A percentile compares a stretch with the other conserved stretches of the same genome.
phyloP scores from a whole-genome alignment of 2,797 vertebrate species.

The Lutjanus campechanus region DNA sequence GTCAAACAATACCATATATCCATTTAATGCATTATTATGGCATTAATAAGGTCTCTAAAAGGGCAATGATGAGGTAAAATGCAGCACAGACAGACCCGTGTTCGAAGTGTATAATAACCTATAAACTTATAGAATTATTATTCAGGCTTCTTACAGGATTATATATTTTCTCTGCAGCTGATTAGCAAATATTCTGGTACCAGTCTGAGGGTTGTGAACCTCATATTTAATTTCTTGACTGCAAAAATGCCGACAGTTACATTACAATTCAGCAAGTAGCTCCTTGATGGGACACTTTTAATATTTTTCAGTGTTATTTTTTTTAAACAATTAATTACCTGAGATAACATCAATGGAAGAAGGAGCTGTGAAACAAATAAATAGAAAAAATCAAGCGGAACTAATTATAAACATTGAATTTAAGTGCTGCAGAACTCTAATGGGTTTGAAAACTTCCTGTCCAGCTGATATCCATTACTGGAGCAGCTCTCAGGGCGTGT shows the following conservation, averaged over 20 bases:
- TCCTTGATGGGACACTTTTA: neutral
- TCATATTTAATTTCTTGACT: neutral
- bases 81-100: neutral
- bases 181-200: neutral
- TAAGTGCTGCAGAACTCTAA: constrained; percentile 21
- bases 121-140: neutral
- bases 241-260: neutral
- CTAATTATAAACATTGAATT: constrained; percentile 48
- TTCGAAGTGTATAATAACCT: neutral
- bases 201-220: neutral
- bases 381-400: constrained; percentile 26
- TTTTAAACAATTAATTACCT: constrained; percentile 26
- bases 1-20: too few relatives aligned
- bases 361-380: constrained; percentile 21
- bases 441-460: constrained; percentile 52
- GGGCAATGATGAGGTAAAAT: neutral
- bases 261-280: constrained; percentile 3
- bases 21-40: neutral
- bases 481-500: constrained; percentile 31
- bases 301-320: neutral
- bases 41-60: neutral
- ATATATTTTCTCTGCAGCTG: neutral
- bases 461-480: constrained; percentile 46
- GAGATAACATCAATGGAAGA: constrained; percentile 27
- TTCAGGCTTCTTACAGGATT: neutral